Percentiles rank a stretch among this genome's conserved stretches.
Evolutionary conservation across 1,140 invertebrate genomes (phyloP).

Genomic region (Pseudachorutes palmiensis): DNA sequence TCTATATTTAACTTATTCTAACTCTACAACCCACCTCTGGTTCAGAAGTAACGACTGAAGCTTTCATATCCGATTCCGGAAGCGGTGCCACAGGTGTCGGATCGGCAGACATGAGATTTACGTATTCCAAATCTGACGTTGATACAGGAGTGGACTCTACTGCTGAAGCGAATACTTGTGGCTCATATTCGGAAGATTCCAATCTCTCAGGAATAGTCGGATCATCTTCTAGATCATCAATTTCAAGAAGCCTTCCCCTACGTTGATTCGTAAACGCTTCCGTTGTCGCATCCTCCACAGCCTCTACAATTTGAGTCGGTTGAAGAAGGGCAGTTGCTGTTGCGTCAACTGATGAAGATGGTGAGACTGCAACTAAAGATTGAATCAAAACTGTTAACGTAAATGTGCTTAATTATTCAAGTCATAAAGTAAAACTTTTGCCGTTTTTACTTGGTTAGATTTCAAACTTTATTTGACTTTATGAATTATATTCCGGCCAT

Average conservation of each 20-base stretch:
- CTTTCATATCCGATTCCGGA: neutral
- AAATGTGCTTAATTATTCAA: too few species aligned
- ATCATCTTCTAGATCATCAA: neutral
- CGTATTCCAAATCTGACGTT: neutral
- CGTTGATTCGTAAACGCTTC: neutral
- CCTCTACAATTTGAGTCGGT: neutral
- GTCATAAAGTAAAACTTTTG: too few species aligned
- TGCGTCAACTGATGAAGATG: too few species aligned
- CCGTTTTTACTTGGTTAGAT: too few species aligned
- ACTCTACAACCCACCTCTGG: neutral
- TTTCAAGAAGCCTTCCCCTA: neutral
- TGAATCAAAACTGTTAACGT: too few species aligned
- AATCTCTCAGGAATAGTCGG: neutral
- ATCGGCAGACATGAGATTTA: too few species aligned
- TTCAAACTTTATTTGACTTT: too few species aligned
- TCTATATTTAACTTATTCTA: neutral
- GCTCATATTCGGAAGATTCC: conserved; percentile 34
- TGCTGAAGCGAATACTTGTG: conserved; percentile 22
- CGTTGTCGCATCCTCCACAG: neutral
- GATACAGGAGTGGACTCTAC: neutral
- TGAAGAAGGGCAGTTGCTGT: neutral
- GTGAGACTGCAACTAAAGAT: too few species aligned
- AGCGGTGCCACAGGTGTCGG: neutral
- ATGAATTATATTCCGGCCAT: too few species aligned
- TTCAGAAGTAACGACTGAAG: neutral